These are phyloP conservation scores for Sterna hirundo DNA, from an alignment of 2,113 vertebrate species.

Conservation along the genomic window DNA sequence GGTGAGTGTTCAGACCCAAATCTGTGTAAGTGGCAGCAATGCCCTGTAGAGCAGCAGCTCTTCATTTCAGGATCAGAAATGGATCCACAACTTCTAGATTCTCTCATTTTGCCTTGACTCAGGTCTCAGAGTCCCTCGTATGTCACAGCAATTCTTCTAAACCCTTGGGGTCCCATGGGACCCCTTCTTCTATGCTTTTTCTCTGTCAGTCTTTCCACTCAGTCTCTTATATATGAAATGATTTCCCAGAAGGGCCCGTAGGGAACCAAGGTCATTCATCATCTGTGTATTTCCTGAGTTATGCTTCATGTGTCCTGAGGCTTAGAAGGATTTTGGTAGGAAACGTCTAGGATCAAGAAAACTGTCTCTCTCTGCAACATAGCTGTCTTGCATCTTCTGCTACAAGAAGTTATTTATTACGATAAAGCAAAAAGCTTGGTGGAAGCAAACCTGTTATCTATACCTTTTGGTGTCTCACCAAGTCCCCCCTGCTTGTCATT, in stretches of 20 bases:
- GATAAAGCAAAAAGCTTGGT: background rate
- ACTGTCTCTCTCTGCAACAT: background rate
- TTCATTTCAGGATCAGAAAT: background rate
- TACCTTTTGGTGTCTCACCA: background rate
- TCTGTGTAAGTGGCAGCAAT: background rate
- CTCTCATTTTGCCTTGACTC: background rate
- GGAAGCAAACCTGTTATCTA: background rate
- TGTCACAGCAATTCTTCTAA: background rate
- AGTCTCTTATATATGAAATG: background rate
- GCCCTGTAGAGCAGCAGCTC: background rate
- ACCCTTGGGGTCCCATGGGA: background rate
- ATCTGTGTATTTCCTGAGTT: background rate
- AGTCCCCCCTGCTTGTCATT: background rate
- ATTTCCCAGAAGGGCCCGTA: background rate
- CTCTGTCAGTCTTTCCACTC: background rate
- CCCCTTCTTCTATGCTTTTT: background rate
- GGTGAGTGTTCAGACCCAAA: background rate
- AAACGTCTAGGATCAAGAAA: background rate
- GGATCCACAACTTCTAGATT: background rate
- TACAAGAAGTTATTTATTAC: background rate
- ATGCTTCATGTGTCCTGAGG: accelerated
- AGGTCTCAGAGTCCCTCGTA: background rate
- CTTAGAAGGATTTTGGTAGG: background rate
- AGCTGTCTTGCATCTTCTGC: background rate
- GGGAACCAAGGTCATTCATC: background rate